These are phyloP conservation scores for Penaeus indicus DNA, from an alignment of 1,140 invertebrate species.

Conservation along the genomic window DNA sequence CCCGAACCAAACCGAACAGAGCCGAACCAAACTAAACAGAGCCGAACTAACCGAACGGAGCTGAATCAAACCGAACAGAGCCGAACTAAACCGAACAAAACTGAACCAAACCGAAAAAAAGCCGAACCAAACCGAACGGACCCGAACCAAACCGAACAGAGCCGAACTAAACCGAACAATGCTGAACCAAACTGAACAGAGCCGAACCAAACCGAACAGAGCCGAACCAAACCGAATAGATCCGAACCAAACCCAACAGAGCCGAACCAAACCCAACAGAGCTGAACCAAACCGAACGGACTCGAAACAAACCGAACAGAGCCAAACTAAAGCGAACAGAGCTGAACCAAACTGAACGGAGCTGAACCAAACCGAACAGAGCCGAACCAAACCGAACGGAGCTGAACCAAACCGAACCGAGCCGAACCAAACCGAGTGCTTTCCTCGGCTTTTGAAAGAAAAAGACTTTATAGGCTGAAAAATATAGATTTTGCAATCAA, in stretches of 20 bases:
- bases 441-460: no score
- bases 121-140: conserved; percentile 33
- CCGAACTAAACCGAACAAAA: no score
- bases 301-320: conserved; percentile 67
- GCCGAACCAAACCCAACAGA: conserved; percentile 68
- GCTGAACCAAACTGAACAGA: no score
- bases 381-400: conserved; percentile 68
- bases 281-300: conserved; percentile 68
- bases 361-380: no score
- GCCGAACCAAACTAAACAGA: no score
- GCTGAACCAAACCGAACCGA: conserved; percentile 66
- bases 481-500: no score
- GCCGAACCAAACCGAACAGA: no score
- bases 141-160: conserved; percentile 67
- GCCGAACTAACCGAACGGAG: no score
- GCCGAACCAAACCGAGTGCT: conserved; percentile 67
- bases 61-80: no score
- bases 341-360: conserved; percentile 68
- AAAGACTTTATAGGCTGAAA: no score
- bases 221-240: conserved; percentile 66
- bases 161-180: no score
- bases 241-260: conserved; percentile 67
- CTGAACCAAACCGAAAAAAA: conserved; percentile 25
- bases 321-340: conserved; percentile 68
- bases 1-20: not conserved